Evolutionary conservation across 2,888 invertebrate species (phyloP).

Genomic region (Opisthograptis luteolata): DNA sequence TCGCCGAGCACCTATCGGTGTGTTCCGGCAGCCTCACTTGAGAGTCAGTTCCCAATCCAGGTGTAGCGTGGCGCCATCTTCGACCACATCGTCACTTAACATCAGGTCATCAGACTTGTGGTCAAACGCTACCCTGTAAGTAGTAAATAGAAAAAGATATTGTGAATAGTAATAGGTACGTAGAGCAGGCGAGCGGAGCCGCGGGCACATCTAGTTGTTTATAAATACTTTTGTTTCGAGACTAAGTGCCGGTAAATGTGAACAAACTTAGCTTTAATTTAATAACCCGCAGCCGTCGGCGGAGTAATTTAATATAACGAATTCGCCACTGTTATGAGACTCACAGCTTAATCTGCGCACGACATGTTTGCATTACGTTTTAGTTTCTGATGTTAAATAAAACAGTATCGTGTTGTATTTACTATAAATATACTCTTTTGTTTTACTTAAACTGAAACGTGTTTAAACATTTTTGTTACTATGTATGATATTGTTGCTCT

Average conservation of each 20-base stretch:
- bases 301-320: constrained; percentile 30
- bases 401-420: constrained; percentile 4
- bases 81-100: too few relatives aligned
- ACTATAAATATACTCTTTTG: neutral
- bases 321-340: constrained; percentile 16
- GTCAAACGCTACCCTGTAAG: too few relatives aligned
- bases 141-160: too few relatives aligned
- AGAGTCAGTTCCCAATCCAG: too few relatives aligned
- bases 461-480: neutral
- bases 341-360: constrained; percentile 22
- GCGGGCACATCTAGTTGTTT: too few relatives aligned
- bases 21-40: too few relatives aligned
- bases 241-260: constrained; percentile 19
- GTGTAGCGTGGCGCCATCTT: too few relatives aligned
- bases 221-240: constrained; percentile 11
- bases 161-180: too few relatives aligned
- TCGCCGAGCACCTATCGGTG: too few relatives aligned
- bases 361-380: constrained; percentile 27
- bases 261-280: constrained; percentile 28
- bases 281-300: constrained; percentile 20
- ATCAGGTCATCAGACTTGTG: too few relatives aligned
- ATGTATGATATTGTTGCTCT: too few relatives aligned
- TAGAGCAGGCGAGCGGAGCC: too few relatives aligned
- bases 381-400: constrained; percentile 22
- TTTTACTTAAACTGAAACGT: neutral